Evolutionary conservation across 2,888 invertebrate genomes (phyloP).

Genomic region (Drosophila atroscutellata): DNA sequence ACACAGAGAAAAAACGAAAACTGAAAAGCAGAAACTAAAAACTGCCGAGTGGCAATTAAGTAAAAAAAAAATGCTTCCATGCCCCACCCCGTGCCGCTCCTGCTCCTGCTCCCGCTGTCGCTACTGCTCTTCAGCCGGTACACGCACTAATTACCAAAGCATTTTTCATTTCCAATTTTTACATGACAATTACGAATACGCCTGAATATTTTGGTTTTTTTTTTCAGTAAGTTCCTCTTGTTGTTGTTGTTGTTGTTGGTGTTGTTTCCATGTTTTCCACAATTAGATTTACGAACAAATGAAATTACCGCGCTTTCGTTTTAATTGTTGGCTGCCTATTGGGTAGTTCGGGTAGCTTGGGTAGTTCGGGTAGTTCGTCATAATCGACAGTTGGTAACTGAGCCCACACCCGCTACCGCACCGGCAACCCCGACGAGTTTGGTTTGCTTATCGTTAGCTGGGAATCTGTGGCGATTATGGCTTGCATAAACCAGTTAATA

Average conservation of each 20-base stretch:
- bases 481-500: conserved; percentile 84
- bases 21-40: conserved; percentile 32
- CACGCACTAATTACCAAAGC: conserved; percentile 77
- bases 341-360: conserved; percentile 37
- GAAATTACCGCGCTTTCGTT: conserved; percentile 79
- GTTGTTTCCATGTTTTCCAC: conserved; percentile 51
- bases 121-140: conserved; percentile 30
- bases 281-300: conserved; percentile 81
- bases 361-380: conserved; percentile 27
- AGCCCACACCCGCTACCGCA: neutral
- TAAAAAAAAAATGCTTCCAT: conserved; percentile 15
- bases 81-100: conserved; percentile 4
- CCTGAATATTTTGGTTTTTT: conserved; percentile 14
- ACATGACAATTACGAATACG: conserved; percentile 43
- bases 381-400: conserved; percentile 40
- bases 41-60: conserved; percentile 58
- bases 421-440: conserved; percentile 5
- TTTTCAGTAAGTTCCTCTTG: conserved; percentile 1
- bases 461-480: conserved; percentile 79
- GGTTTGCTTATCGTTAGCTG: conserved; percentile 58
- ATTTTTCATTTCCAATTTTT: conserved; percentile 59
- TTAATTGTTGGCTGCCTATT: conserved; percentile 78
- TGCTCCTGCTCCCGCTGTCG: neutral
- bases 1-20: conserved; percentile 28
- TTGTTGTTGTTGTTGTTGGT: conserved; percentile 12